Evolutionary conservation across 2,888 invertebrate species (phyloP), one percentile per base, ranked within the genome.

Genomic region (Megastigmus dorsalis): DNA sequence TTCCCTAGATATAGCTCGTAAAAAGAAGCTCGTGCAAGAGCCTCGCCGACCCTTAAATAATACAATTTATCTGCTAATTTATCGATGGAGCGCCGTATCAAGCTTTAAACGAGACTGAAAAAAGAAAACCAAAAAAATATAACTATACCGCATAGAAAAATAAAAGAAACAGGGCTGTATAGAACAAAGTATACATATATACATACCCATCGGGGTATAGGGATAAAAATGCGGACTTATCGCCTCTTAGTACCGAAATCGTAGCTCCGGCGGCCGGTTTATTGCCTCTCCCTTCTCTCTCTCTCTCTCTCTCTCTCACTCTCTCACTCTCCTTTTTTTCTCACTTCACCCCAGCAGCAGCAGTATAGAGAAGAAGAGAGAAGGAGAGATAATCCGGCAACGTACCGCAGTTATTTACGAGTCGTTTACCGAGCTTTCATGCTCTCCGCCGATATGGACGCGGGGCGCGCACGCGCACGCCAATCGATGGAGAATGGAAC

Each of bases 381-480:
- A 26, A n/a, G 26, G 62, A 30, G 60, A 73, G 74, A 63, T 74
- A 69, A 68, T 74, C 69, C 68, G 63, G 45, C 41, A 36, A 63
- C 41, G 62, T 50, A 62, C 60, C 55, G 67, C 67, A 63, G 63
- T 74, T 68, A 69, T 74, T 67, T 74, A 74, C 67, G 60, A 74
- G 67, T 74, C 74, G 68, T 74, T 74, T 69, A 69, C 74, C 62
- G 63, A 66, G 73, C 59, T 67, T 67, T 59, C 73, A 33, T 67
- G 54, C 28, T n/a, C n/a, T n/a, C n/a, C 41, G 15, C 7, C 13
- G n/a, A 20, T 43, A 41, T 41, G 41, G 28, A 3, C 54, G 55
- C n/a, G 41, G 23, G 4, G 13, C 36, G 63, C 9, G 26, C 33
- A 10, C 38, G 41, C 52, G 50, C 38, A 48, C 43, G 26, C 52